Base-by-base conservation (phyloP, 1,140 invertebrate genomes). In the Wasmannia auropunctata region DNA sequence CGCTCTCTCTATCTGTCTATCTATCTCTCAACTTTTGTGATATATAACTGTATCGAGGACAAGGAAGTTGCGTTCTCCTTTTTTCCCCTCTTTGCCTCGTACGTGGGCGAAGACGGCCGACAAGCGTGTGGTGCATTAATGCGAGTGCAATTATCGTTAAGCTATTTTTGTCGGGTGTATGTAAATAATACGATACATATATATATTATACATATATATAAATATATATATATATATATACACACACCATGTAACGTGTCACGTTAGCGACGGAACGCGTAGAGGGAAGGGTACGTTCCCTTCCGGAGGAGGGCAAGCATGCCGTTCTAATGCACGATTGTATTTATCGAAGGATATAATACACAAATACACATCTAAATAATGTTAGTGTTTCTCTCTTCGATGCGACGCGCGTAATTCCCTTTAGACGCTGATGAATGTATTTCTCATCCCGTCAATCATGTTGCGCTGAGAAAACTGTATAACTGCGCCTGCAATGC, bases 21-120 rank as follows among this genome's bases (percentile, higher is more conserved):
- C n/a, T n/a, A n/a, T n/a, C n/a, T n/a, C 69, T 62, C 80, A 77
- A 87, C 80, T 90, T 90, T 89, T 87, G 88, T 90, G 81, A 90
- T 90, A 88, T 69, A 11, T 69, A 80, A 51, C 16, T 54, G 25
- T 74, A 31, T 83, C 46, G 65, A 75, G 75, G 60, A n/a, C 63
- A 67, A 88, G 77, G 14, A 86, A 88, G 70, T 83, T 75, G 56
- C 79, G 49, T 86, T 67, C 43, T 65, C 25, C 54, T 51, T 62
- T 90, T 84, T 86, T 5, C 3, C 8, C 2, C 37, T n/a, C 43
- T 34, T 46, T 67, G 76, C 88, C 63, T 79, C 49, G 28, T 72
- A 67, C 40, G 84, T 67, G 76, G 86, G 19, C 11, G 19, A 67
- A 25, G 22, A 67, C 19, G 19, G 58, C 25, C 28, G 51, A 69